Evolutionary conservation across 2,797 vertebrate species (phyloP).

Genomic region (Tadarida brasiliensis): DNA sequence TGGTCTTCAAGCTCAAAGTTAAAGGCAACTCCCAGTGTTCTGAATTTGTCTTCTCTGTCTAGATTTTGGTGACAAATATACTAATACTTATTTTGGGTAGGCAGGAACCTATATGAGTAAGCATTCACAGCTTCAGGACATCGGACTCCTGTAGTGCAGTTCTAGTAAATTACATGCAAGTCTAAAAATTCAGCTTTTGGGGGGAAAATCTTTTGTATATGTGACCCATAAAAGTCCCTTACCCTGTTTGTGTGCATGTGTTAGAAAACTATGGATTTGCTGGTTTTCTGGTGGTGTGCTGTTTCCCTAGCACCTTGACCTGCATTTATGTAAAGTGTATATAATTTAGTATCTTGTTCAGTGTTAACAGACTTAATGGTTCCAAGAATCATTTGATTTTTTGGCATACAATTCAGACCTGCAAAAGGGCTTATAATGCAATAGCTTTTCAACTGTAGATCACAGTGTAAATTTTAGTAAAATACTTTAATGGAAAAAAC

Average conservation of each 20-base stretch:
- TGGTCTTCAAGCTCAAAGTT: conserved; percentile 55
- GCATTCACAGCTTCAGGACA: conserved; percentile 60
- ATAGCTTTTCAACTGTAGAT: conserved; percentile 45
- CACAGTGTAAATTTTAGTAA: conserved; percentile 43
- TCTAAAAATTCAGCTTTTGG: conserved; percentile 56
- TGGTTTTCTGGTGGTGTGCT: conserved; percentile 23
- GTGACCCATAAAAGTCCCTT: conserved; percentile 58
- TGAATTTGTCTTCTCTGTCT: conserved; percentile 61
- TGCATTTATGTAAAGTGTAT: not conserved
- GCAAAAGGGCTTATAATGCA: not conserved
- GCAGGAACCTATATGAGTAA: conserved; percentile 73
- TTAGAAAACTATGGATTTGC: conserved; percentile 20
- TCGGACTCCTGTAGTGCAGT: conserved; percentile 32
- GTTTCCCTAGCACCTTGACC: conserved; percentile 17
- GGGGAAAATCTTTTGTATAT: conserved; percentile 3
- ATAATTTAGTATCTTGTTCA: conserved; percentile 50
- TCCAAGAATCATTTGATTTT: conserved; percentile 51
- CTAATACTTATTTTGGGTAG: conserved; percentile 65
- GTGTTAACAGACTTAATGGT: conserved; percentile 29
- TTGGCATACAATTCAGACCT: conserved; percentile 26
- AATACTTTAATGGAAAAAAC: conserved; percentile 62
- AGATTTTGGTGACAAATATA: conserved; percentile 68
- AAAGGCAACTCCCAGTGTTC: conserved; percentile 64
- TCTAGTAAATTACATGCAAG: not conserved
- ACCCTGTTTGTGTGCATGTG: not conserved